Evolutionary conservation across 2,797 vertebrate species (phyloP), one percentile per base, ranked within the genome.

Genomic region (Pseudomugil tenellus): DNA sequence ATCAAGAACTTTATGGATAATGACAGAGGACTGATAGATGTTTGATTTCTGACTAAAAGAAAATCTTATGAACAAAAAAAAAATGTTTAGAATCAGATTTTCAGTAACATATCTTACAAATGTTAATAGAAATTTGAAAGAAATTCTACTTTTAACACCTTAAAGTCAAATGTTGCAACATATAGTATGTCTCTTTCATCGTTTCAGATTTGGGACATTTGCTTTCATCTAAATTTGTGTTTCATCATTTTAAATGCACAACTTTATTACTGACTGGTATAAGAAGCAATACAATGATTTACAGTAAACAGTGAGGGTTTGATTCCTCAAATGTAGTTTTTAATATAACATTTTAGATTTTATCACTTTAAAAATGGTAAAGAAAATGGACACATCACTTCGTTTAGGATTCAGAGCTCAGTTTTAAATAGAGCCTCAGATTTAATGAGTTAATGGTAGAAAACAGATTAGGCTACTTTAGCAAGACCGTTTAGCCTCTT

Each of bases 1-100:
- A 52, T n/a, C 14, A 67, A 39, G 6, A 9, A 48, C 34, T 28
- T 61, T 5, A 51, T 37, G 58, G n/a, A 70, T 29, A 32, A 49
- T 8, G 13, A 23, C 12, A 49, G 54, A 6, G 10, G 16, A 43
- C 23, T 43, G 55, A 21, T 43, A 2, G 41, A 25, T 58, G 21
- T 55, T 52, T 52, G 2, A 72, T 34, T 32, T 25, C 6, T 14
- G 7, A 26, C 23, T 5, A 4, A 29, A 28, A 58, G 58, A 8
- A 60, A 43, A 28, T 21, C 31, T 19, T n/a, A 34, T 23, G 19
- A 7, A 43, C 43, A 14, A 31, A 0, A 1, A 1, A 23, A 12
- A 41, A 37, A 21, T 58, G 4, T n/a, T n/a, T n/a, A n/a, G n/a
- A n/a, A n/a, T n/a, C 4, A 54, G 55, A 37, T 58, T 41, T 51